phyloP scores from a whole-genome alignment of 2,888 invertebrate genomes.

The Calameuta idolon region DNA sequence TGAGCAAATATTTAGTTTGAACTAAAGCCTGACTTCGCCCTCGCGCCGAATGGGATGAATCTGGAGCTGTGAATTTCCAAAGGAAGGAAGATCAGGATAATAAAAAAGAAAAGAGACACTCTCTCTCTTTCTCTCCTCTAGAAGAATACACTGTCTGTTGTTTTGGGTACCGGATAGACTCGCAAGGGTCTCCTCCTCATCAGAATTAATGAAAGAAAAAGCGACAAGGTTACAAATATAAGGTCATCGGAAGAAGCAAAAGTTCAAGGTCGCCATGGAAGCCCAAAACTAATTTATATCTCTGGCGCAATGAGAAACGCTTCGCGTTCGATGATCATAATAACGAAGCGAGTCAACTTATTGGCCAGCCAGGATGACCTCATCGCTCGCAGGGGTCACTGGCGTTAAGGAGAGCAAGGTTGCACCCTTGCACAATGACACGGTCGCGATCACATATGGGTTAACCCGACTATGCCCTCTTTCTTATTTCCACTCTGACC shows the following conservation, averaged over 20 bases:
- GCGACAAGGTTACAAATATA: neutral
- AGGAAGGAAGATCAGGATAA: neutral
- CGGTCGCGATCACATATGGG: neutral
- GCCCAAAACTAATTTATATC: neutral
- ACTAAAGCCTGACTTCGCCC: neutral
- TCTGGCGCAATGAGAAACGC: no score
- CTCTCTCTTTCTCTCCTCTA: neutral
- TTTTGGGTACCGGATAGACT: neutral
- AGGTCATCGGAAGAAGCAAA: neutral
- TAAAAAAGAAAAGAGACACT: neutral
- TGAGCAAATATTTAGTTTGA: neutral
- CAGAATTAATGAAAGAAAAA: neutral
- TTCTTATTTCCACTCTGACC: neutral
- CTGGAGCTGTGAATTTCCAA: neutral
- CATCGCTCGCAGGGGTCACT: neutral
- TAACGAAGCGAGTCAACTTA: neutral
- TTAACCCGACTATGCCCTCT: neutral
- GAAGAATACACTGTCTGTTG: neutral
- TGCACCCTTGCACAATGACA: conserved; percentile 14
- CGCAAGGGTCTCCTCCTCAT: neutral
- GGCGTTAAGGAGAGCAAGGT: conserved; percentile 22
- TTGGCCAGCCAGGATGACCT: neutral
- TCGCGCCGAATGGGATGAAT: neutral
- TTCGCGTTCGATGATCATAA: neutral
- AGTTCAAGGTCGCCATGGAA: neutral